phyloP scores from a whole-genome alignment of 2,888 invertebrate species.

The Chaetoderma sp. region DNA sequence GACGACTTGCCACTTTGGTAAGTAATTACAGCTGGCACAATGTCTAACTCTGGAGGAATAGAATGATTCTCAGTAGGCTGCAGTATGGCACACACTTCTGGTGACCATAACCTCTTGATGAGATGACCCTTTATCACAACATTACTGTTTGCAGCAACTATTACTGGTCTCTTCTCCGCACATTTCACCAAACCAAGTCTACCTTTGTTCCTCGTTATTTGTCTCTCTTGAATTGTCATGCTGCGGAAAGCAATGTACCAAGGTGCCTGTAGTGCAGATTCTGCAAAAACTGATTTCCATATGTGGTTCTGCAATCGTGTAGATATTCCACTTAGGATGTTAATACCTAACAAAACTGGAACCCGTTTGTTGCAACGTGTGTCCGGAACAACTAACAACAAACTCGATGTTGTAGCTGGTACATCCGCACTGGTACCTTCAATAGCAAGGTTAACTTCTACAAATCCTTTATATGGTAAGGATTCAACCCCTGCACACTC shows the following conservation, averaged over 20 bases:
- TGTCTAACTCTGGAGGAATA: neutral
- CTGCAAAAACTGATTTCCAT: neutral
- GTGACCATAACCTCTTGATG: neutral
- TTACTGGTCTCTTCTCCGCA: too few species aligned
- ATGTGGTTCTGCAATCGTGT: neutral
- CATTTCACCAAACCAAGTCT: neutral
- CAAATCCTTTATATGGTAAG: neutral
- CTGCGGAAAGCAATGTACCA: neutral
- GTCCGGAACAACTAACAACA: neutral
- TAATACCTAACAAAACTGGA: neutral
- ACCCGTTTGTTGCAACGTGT: neutral
- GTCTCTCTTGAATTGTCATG: neutral
- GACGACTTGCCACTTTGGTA: neutral
- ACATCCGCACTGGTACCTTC: neutral
- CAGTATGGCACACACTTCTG: neutral
- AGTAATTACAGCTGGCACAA: neutral
- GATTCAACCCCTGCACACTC: constrained; percentile 5
- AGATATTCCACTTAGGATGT: neutral
- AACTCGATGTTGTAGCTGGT: neutral
- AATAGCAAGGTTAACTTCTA: neutral
- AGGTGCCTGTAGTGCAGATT: neutral
- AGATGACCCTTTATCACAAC: neutral
- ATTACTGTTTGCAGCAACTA: neutral
- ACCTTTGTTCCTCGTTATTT: too few species aligned
- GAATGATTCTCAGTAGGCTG: neutral